phyloP scores from a whole-genome alignment of 2,888 invertebrate genomes.

The Sphaerophoria taeniata region DNA sequence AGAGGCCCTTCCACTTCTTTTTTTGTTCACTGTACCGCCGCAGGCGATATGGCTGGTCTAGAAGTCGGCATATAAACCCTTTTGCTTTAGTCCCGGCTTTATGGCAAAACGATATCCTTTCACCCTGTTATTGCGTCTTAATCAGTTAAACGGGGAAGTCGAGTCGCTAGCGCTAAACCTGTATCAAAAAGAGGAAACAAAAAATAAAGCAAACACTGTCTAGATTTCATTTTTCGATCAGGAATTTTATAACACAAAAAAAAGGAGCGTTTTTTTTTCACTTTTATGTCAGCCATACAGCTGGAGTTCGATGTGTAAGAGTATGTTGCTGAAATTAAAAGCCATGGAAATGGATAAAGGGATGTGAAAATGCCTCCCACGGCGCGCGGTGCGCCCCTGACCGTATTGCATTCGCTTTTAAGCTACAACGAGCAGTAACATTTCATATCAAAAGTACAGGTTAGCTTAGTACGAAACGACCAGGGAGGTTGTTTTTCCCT shows the following conservation, averaged over 20 bases:
- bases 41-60: neutral
- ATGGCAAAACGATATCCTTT: constrained; percentile 49
- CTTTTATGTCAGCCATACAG: constrained; percentile 8
- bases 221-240: constrained; percentile 70
- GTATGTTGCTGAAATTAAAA: neutral
- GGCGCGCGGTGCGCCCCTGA: no score
- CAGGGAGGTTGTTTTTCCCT: neutral
- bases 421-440: no score
- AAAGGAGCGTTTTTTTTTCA: constrained; percentile 40
- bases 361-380: constrained; percentile 24
- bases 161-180: neutral
- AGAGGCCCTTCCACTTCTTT: neutral
- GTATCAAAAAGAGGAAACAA: neutral
- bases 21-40: neutral
- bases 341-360: constrained; percentile 28
- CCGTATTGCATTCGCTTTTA: no score
- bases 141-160: constrained; percentile 65
- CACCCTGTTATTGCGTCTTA: constrained; percentile 65
- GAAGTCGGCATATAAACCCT: constrained; percentile 5
- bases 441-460: neutral
- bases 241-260: constrained; percentile 29
- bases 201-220: constrained; percentile 40
- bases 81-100: constrained; percentile 5
- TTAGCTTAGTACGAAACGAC: constrained; percentile 19
- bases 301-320: neutral